These are phyloP conservation scores for Holocentrus rufus DNA, from an alignment of 2,797 vertebrate genomes.

Conservation along the genomic window DNA sequence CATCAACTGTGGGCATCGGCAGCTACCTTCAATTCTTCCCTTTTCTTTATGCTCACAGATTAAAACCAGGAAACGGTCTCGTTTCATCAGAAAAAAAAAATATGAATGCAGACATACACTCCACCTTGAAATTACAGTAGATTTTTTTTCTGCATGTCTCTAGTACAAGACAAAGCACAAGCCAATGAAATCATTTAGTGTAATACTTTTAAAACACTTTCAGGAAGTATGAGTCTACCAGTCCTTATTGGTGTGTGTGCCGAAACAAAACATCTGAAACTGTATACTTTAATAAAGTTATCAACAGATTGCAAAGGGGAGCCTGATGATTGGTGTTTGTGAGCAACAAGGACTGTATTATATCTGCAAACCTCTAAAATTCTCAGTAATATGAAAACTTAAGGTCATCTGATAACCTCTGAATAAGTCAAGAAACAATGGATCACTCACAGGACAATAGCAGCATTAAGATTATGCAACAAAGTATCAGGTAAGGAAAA, in stretches of 20 bases:
- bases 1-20: conserved; percentile 16
- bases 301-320: too few species aligned
- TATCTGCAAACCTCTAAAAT: too few species aligned
- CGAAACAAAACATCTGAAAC: too few species aligned
- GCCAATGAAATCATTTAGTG: conserved; percentile 40
- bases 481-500: background rate
- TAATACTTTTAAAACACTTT: too few species aligned
- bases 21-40: conserved; percentile 12
- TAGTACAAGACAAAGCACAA: conserved; percentile 40
- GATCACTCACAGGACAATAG: conserved; percentile 7
- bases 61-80: conserved; percentile 37
- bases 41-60: conserved; percentile 1
- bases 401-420: too few species aligned
- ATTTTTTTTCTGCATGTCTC: conserved; percentile 24
- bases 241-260: too few species aligned
- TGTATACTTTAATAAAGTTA: too few species aligned
- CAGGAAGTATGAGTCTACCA: too few species aligned
- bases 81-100: conserved; percentile 44
- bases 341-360: too few species aligned
- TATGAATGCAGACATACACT: conserved; percentile 22
- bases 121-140: conserved; percentile 11
- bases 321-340: too few species aligned
- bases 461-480: conserved; percentile 9
- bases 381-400: too few species aligned
- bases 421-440: too few species aligned